Percentiles rank a stretch among this genome's conserved stretches.
Conservation (phyloP, 2,888 invertebrate genomes). For the Scaptomyza polygonia region DNA sequence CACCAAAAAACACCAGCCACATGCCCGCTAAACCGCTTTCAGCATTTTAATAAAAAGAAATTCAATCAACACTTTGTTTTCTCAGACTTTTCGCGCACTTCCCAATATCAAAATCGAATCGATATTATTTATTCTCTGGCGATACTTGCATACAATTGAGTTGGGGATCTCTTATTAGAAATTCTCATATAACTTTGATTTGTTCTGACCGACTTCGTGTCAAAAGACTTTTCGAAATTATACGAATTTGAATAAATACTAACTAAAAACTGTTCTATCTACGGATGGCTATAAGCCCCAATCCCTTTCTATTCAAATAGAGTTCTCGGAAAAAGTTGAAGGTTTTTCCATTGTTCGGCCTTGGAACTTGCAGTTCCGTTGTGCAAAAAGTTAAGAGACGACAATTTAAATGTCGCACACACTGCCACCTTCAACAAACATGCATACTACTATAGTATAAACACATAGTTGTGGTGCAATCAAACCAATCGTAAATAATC, state of each 20-base stretch:
- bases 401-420: slow-evolving; percentile 15
- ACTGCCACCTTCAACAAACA: slow-evolving; percentile 46
- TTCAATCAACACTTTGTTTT: slow-evolving; percentile 69
- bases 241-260: too few relatives aligned
- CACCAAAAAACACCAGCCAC: slow-evolving; percentile 29
- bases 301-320: too few relatives aligned
- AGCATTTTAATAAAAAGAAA: slow-evolving; percentile 71
- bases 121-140: slow-evolving; percentile 30
- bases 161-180: background rate
- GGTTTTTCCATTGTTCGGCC: slow-evolving; percentile 20
- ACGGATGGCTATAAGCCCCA: too few relatives aligned
- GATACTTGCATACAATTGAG: slow-evolving; percentile 4
- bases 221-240: too few relatives aligned
- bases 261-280: too few relatives aligned
- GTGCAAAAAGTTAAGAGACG: slow-evolving; percentile 17
- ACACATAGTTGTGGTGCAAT: slow-evolving; percentile 67
- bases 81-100: slow-evolving; percentile 24
- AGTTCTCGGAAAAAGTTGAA: background rate
- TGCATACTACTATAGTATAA: slow-evolving; percentile 22
- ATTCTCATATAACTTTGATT: background rate
- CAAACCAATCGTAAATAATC: slow-evolving; percentile 63
- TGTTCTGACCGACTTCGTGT: too few relatives aligned
- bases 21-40: slow-evolving; percentile 20
- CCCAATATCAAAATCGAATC: slow-evolving; percentile 28
- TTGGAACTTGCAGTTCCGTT: slow-evolving; percentile 33